These are phyloP conservation scores for Hippocampus zosterae DNA, from an alignment of 2,113 vertebrate species.

Conservation along the genomic window DNA sequence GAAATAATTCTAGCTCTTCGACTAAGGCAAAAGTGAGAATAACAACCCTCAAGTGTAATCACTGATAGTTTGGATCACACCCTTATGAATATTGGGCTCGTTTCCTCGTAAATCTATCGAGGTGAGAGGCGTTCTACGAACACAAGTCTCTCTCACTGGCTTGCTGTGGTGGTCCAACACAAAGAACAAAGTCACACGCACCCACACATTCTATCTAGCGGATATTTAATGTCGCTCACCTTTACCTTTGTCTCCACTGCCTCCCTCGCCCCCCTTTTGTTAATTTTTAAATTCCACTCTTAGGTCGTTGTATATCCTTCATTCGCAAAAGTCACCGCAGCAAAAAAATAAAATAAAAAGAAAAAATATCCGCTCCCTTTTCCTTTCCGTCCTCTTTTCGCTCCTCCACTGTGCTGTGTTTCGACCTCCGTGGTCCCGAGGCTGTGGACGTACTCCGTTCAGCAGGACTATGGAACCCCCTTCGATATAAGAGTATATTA, in stretches of 20 bases:
- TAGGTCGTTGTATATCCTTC: conserved; percentile 43
- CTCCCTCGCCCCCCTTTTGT: conserved; percentile 42
- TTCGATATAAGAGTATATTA: conserved; percentile 23
- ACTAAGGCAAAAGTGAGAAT: conserved; percentile 1
- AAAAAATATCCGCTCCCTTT: conserved; percentile 10
- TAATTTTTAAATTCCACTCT: conserved; percentile 45
- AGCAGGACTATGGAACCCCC: conserved; percentile 43
- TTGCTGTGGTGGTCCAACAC: conserved; percentile 40
- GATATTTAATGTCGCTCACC: conserved; percentile 41
- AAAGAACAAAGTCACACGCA: conserved; percentile 44
- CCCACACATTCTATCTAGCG: conserved; percentile 50
- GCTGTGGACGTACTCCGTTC: conserved; percentile 49
- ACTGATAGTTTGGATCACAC: conserved; percentile 36
- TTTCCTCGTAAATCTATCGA: conserved; percentile 36
- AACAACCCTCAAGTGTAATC: conserved; percentile 19
- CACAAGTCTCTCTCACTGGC: conserved; percentile 6
- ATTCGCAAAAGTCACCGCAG: conserved; percentile 25
- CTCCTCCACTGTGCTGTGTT: conserved; percentile 42
- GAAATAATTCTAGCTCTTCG: background rate
- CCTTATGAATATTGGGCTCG: conserved; percentile 3
- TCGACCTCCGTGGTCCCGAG: conserved; percentile 49
- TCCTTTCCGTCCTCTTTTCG: conserved; percentile 20
- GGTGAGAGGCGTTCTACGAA: conserved; percentile 4
- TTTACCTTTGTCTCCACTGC: conserved; percentile 68
- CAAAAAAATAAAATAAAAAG: conserved; percentile 11